These are phyloP conservation scores for Cataglyphis altisquamis DNA, from an alignment of 2,888 invertebrate genomes.

Conservation along the genomic window DNA sequence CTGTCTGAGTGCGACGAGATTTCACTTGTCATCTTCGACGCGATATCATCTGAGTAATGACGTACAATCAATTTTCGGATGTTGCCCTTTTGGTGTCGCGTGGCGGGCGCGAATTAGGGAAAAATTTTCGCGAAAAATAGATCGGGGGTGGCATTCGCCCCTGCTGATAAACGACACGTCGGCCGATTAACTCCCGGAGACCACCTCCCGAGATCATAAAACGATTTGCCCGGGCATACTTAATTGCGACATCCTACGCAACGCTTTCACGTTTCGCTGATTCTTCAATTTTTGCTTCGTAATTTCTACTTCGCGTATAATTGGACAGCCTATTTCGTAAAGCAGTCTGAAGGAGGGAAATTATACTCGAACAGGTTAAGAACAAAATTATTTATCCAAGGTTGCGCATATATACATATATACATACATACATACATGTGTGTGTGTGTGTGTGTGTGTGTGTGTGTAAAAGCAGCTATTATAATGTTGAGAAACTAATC, in stretches of 20 bases:
- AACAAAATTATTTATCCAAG: constrained; percentile 31
- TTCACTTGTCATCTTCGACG: background rate
- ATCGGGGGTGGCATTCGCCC: background rate
- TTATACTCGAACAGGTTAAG: constrained; percentile 12
- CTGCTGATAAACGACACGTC: background rate
- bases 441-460: too few species aligned
- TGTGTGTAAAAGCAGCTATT: background rate
- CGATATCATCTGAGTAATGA: background rate
- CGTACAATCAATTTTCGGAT: background rate
- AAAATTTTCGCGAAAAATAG: constrained; percentile 13
- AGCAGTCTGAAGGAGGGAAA: constrained; percentile 3
- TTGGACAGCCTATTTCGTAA: constrained; percentile 22
- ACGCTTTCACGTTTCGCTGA: background rate
- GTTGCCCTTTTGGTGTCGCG: background rate
- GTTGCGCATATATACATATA: background rate
- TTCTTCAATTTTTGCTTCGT: background rate
- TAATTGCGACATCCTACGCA: constrained; percentile 23
- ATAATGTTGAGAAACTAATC: constrained; percentile 15
- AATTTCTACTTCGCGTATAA: constrained; percentile 24
- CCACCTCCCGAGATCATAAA: background rate
- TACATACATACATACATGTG: too few species aligned
- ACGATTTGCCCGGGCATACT: background rate
- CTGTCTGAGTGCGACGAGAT: background rate
- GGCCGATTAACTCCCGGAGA: constrained; percentile 1
- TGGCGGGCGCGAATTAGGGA: background rate